A percentile compares a stretch with the other conserved stretches of the same genome.
These are phyloP conservation scores for Plestiodon gilberti DNA, from an alignment of 2,113 vertebrate species.

Conservation along the genomic window DNA sequence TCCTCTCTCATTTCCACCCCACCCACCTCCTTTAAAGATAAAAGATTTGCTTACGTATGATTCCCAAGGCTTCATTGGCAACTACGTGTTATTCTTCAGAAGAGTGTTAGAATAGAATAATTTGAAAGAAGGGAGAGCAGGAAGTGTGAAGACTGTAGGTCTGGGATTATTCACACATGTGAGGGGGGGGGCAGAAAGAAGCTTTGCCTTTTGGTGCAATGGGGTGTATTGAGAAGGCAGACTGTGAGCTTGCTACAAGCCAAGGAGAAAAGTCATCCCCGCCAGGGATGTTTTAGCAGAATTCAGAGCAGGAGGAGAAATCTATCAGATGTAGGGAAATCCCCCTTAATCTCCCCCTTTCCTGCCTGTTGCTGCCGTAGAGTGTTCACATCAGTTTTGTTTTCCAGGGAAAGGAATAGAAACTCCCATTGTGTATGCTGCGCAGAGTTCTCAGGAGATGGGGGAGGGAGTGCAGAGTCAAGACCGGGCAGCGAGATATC, in stretches of 20 bases:
- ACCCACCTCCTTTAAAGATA: conserved; percentile 51
- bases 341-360: not conserved
- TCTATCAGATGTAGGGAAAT: not conserved
- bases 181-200: conserved; percentile 45
- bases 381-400: not conserved
- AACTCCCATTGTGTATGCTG: not conserved
- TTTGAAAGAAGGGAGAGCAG: conserved; percentile 50
- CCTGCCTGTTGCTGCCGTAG: not conserved
- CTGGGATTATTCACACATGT: not conserved
- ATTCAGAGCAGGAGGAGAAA: conserved; percentile 1
- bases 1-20: conserved; percentile 56
- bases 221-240: conserved; percentile 36
- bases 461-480: not conserved
- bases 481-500: not conserved
- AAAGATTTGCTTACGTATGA: conserved; percentile 54
- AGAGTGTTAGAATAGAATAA: conserved; percentile 38
- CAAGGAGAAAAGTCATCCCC: conserved; percentile 5
- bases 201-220: conserved; percentile 26
- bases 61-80: conserved; percentile 62
- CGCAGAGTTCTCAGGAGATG: not conserved
- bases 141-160: conserved; percentile 38
- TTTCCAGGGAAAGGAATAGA: not conserved
- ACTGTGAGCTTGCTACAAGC: conserved; percentile 27
- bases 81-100: conserved; percentile 55
- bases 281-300: conserved; percentile 6